Evolutionary conservation across 2,888 invertebrate species (phyloP).

Genomic region (Drosophila flavopinicola): DNA sequence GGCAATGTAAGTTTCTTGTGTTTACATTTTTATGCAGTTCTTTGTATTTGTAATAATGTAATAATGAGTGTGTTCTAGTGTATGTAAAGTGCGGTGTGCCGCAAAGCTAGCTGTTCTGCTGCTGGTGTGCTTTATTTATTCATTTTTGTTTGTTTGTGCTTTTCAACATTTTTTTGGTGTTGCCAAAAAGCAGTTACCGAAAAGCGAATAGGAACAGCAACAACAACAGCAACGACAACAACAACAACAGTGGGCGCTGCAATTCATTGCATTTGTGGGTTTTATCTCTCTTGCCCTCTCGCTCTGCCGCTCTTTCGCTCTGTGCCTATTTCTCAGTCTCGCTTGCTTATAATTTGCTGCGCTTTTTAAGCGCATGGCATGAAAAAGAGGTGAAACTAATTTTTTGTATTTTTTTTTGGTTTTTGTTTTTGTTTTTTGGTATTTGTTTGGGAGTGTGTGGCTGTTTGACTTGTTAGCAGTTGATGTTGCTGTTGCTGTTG

Average conservation of each 20-base stretch:
- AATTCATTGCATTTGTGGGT: constrained; percentile 18
- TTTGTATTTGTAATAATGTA: too few species aligned
- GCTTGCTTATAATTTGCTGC: constrained; percentile 74
- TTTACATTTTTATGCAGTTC: too few species aligned
- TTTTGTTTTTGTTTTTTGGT: constrained; percentile 16
- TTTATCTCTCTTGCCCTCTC: constrained; percentile 4
- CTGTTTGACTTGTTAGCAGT: constrained; percentile 45
- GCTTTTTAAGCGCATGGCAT: constrained; percentile 73
- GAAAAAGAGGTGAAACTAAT: constrained; percentile 79
- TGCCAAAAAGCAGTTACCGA: constrained; percentile 55
- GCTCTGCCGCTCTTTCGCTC: constrained; percentile 2
- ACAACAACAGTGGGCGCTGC: constrained; percentile 66
- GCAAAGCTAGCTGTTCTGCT: neutral
- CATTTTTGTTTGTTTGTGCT: constrained; percentile 40
- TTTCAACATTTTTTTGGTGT: constrained; percentile 47
- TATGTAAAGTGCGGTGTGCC: too few species aligned
- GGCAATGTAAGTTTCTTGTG: too few species aligned
- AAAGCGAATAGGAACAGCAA: constrained; percentile 33
- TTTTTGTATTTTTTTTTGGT: constrained; percentile 38
- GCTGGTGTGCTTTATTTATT: constrained; percentile 13
- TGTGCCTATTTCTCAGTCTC: constrained; percentile 28
- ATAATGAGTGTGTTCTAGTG: too few species aligned
- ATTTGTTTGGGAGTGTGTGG: constrained; percentile 43
- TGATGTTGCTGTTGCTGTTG: constrained; percentile 22
- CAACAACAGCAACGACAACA: constrained; percentile 43